A percentile compares a stretch with the other conserved stretches of the same genome.
Conservation (phyloP, 2,888 invertebrate genomes). For the Sinodicranocentrus sp. region DNA sequence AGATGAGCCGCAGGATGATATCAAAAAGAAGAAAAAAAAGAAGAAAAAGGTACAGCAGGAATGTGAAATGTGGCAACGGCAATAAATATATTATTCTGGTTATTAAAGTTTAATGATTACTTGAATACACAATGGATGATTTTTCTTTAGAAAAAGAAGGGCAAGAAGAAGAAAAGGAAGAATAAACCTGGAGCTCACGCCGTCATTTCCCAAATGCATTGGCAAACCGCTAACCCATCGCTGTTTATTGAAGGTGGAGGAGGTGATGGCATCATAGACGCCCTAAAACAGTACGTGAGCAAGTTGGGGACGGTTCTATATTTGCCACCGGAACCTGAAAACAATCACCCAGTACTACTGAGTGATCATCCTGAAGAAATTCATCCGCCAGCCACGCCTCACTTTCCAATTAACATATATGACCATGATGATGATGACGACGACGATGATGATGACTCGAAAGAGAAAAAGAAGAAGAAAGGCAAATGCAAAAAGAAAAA, state of each 20-base stretch:
- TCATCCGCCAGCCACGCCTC: constrained; percentile 14
- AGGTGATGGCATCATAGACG: not conserved
- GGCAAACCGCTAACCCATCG: constrained; percentile 30
- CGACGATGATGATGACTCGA: not conserved
- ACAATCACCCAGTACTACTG: constrained; percentile 11
- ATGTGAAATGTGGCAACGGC: too few species aligned
- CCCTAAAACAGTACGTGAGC: constrained; percentile 26
- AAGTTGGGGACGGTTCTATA: constrained; percentile 43
- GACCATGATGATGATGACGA: constrained; percentile 6
- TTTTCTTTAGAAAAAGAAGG: constrained; percentile 50
- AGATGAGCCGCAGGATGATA: not conserved
- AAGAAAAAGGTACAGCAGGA: constrained; percentile 31
- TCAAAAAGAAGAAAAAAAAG: constrained; percentile 52
- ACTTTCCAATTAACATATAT: constrained; percentile 18
- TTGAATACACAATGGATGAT: too few species aligned
- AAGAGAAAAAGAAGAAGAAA: constrained; percentile 6
- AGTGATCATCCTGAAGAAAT: too few species aligned
- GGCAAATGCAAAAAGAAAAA: constrained; percentile 14
- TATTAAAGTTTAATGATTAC: too few species aligned
- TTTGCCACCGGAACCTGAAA: constrained; percentile 8
- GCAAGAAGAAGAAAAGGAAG: constrained; percentile 51
- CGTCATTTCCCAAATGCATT: constrained; percentile 35
- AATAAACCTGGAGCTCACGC: constrained; percentile 19
- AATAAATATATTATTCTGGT: too few species aligned
- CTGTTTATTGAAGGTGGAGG: constrained; percentile 27